A percentile compares a stretch with the other conserved stretches of the same genome.
Evolutionary conservation across 2,888 invertebrate genomes (phyloP).

Genomic region (Drosophila engyochracea): DNA sequence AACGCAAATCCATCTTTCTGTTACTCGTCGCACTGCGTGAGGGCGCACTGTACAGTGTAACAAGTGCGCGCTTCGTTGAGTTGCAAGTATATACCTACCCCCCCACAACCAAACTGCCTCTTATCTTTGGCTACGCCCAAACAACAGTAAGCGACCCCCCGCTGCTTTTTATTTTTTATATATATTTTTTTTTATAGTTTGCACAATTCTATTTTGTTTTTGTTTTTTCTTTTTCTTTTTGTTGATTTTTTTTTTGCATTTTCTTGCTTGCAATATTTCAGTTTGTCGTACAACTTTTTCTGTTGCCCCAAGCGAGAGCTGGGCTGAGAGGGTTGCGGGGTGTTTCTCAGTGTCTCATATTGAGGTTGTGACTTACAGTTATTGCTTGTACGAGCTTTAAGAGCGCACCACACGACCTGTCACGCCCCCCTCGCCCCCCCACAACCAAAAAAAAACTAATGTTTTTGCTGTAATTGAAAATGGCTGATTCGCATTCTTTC

Average conservation of each 20-base stretch:
- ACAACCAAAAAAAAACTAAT: constrained; percentile 30
- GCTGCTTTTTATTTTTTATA: constrained; percentile 14
- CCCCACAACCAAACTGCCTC: background rate
- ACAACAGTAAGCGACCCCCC: constrained; percentile 33
- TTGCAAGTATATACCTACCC: constrained; percentile 35
- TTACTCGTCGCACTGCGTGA: constrained; percentile 35
- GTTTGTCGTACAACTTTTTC: constrained; percentile 52
- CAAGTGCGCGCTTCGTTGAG: constrained; percentile 66
- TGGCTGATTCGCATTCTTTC: constrained; percentile 22
- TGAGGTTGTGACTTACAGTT: constrained; percentile 43
- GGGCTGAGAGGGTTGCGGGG: background rate
- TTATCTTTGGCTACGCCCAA: background rate
- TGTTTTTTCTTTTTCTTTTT: background rate
- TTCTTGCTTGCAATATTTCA: constrained; percentile 40
- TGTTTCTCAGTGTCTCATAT: constrained; percentile 11
- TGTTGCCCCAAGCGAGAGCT: constrained; percentile 8
- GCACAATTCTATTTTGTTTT: constrained; percentile 1
- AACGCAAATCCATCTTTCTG: constrained; percentile 63
- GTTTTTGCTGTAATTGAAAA: constrained; percentile 64
- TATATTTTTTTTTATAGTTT: constrained; percentile 19
- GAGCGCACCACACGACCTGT: constrained; percentile 13
- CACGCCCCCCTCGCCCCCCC: background rate
- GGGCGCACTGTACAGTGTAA: constrained; percentile 38
- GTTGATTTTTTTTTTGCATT: constrained; percentile 4
- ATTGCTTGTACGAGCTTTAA: constrained; percentile 22